Evolutionary conservation across 1,140 invertebrate genomes (phyloP).

Genomic region (Rhopalosiphum maidis): DNA sequence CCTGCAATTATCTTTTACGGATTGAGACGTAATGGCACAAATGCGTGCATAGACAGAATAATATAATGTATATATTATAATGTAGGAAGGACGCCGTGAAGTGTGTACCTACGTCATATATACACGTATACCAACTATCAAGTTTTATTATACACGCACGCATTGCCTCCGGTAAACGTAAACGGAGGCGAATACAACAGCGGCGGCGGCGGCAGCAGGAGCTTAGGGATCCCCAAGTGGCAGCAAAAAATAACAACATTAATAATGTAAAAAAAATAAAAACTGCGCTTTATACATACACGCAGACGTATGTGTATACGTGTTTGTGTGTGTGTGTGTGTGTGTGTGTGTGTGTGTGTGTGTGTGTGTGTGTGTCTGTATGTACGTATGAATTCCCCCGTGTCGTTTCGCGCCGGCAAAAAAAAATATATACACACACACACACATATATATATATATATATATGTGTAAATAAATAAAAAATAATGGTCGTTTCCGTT

Average conservation of each 20-base stretch:
- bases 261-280: constrained; percentile 20
- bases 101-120: no score
- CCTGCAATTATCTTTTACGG: not conserved
- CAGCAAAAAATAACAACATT: constrained; percentile 27
- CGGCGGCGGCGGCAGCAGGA: not conserved
- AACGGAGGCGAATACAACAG: not conserved
- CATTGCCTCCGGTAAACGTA: not conserved
- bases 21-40: not conserved
- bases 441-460: no score
- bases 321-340: no score
- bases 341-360: no score
- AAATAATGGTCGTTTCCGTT: constrained; percentile 9
- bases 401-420: not conserved
- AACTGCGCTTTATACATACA: not conserved
- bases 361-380: not conserved
- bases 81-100: no score
- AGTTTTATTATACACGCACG: not conserved
- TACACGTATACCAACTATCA: no score
- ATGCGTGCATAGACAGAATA: not conserved
- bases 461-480: not conserved
- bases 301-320: no score
- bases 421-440: no score
- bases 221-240: constrained; percentile 1
- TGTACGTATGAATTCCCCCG: not conserved
- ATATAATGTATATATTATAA: not conserved